Conservation (phyloP, 2,113 vertebrate species). For the Cinclus mexicanus region DNA sequence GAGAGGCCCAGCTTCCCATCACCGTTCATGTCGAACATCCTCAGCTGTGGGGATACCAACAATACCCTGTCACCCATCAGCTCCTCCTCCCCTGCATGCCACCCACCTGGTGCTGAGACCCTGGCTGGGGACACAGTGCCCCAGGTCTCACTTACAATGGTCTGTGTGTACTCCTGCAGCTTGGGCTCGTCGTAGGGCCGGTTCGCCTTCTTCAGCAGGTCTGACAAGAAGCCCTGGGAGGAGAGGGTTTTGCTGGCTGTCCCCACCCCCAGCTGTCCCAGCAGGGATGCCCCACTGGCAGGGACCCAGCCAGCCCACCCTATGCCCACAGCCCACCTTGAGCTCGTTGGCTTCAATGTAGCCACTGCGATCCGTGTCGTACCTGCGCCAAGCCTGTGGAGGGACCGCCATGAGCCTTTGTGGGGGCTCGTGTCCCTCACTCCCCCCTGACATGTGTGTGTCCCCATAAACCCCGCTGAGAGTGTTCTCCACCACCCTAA, state of each 20-base stretch:
- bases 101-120: accelerated
- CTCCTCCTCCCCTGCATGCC: background rate
- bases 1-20: slow-evolving; percentile 94
- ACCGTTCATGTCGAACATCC: slow-evolving; percentile 93
- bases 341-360: slow-evolving; percentile 98
- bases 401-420: background rate
- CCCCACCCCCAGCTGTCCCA: accelerated
- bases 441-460: accelerated
- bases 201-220: slow-evolving; percentile 94
- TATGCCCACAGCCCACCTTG: slow-evolving; percentile 78
- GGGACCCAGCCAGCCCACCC: background rate
- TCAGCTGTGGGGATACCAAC: slow-evolving; percentile 78
- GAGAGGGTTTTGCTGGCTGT: background rate
- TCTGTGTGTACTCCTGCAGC: slow-evolving; percentile 94
- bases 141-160: slow-evolving; percentile 82
- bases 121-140: accelerated
- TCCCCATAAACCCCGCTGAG: accelerated
- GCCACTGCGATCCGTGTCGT: slow-evolving; percentile 94
- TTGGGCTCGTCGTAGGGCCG: slow-evolving; percentile 90
- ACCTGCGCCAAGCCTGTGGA: slow-evolving; percentile 90
- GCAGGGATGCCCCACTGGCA: accelerated
- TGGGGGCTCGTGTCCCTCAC: background rate
- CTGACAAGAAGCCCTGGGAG: slow-evolving; percentile 89
- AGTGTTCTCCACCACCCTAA: too few species aligned
- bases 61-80: background rate